Conservation (phyloP, 2,888 invertebrate genomes). For the Lepidocyrtoides sp. region DNA sequence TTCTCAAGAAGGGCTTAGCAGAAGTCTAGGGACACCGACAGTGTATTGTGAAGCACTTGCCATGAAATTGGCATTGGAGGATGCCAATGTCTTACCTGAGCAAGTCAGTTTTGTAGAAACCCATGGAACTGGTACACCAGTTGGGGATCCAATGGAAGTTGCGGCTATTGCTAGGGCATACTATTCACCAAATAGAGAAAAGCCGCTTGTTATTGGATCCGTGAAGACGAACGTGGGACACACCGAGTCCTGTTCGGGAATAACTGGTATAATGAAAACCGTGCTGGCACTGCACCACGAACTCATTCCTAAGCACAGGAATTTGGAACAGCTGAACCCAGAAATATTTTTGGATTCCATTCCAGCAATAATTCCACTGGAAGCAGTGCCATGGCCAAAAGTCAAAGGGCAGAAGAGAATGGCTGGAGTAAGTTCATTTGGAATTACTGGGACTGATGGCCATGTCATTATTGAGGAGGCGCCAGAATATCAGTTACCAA, state of each 20-base stretch:
- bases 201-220: conserved; percentile 56
- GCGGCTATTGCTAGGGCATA: conserved; percentile 60
- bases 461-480: conserved; percentile 78
- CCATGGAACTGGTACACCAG: conserved; percentile 61
- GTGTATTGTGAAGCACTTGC: conserved; percentile 54
- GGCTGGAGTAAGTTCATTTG: conserved; percentile 79
- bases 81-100: conserved; percentile 90
- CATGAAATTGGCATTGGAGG: conserved; percentile 59
- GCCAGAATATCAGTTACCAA: conserved; percentile 28
- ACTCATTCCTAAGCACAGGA: conserved; percentile 75
- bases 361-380: conserved; percentile 76
- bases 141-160: conserved; percentile 73
- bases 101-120: conserved; percentile 39
- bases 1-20: too few relatives aligned
- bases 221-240: conserved; percentile 80
- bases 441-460: conserved; percentile 78
- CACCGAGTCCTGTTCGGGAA: conserved; percentile 75
- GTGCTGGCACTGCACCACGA: conserved; percentile 73
- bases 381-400: conserved; percentile 54
- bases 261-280: conserved; percentile 78
- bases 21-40: conserved; percentile 49
- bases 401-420: conserved; percentile 44
- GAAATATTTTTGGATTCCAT: conserved; percentile 72
- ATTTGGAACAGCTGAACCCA: conserved; percentile 76
- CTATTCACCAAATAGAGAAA: neutral